A percentile compares a stretch with the other conserved stretches of the same genome.
Conservation (phyloP, 1,140 invertebrate genomes). For the Drosophila ficusphila region DNA sequence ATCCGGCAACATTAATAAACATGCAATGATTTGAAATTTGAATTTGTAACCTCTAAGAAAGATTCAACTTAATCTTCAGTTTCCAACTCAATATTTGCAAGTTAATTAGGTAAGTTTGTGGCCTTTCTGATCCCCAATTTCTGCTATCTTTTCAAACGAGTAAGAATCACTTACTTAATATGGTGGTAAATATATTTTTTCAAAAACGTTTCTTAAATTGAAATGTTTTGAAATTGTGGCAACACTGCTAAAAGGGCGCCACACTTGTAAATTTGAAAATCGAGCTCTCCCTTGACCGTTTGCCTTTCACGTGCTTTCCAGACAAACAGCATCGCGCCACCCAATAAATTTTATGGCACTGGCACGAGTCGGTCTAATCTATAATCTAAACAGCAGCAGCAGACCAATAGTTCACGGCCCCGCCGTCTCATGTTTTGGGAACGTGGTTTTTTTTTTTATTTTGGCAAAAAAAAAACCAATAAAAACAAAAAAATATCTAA, state of each 20-base stretch:
- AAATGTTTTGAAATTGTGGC: neutral
- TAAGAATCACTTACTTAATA: no score
- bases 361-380: slow-evolving; percentile 15
- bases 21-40: no score
- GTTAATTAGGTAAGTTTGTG: no score
- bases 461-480: slow-evolving; percentile 24
- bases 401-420: slow-evolving; percentile 19
- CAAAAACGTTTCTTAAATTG: no score
- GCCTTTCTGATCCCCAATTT: no score
- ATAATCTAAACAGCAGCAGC: slow-evolving; percentile 12
- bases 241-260: neutral
- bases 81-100: no score
- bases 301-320: slow-evolving; percentile 18
- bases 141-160: no score
- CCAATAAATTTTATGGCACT: neutral
- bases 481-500: slow-evolving; percentile 27
- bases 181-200: no score
- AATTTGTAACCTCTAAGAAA: no score
- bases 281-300: neutral
- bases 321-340: slow-evolving; percentile 19
- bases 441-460: slow-evolving; percentile 28
- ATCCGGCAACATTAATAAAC: neutral
- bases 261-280: neutral
- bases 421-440: slow-evolving; percentile 13
- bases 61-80: no score